A percentile compares a stretch with the other conserved stretches of the same genome.
These are phyloP conservation scores for Pogonomyrmex barbatus DNA, from an alignment of 1,140 invertebrate genomes.

Conservation along the genomic window DNA sequence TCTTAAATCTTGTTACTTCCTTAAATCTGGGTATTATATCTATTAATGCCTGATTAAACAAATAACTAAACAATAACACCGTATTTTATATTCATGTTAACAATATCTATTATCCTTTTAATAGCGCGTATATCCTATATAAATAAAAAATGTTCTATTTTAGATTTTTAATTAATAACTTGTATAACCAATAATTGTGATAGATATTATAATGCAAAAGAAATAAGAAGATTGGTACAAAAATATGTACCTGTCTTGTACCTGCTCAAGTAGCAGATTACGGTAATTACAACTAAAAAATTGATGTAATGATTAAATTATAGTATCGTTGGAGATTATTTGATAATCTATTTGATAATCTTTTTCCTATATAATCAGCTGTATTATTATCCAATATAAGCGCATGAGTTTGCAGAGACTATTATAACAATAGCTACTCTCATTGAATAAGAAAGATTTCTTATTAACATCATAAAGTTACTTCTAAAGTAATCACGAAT, in stretches of 20 bases:
- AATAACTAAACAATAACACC: neutral
- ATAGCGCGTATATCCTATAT: neutral
- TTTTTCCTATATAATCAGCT: neutral
- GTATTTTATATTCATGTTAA: slow-evolving; percentile 2
- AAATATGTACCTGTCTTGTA: neutral
- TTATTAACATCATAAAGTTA: slow-evolving; percentile 16
- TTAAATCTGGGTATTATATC: neutral
- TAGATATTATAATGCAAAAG: neutral
- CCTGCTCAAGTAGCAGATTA: neutral
- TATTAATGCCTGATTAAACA: slow-evolving; percentile 6
- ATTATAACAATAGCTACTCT: neutral
- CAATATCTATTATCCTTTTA: neutral
- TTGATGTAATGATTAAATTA: slow-evolving; percentile 23
- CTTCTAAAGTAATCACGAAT: neutral
- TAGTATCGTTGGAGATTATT: neutral
- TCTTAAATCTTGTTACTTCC: neutral
- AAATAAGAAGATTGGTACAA: neutral
- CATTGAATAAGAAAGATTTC: neutral
- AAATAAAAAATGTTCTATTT: neutral
- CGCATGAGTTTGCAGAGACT: neutral
- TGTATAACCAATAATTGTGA: neutral
- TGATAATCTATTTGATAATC: neutral
- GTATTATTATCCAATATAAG: neutral
- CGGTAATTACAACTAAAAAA: neutral
- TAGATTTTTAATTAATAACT: slow-evolving; percentile 1